Evolutionary conservation across 2,888 invertebrate genomes (phyloP).

Genomic region (Xestia c-nigrum): DNA sequence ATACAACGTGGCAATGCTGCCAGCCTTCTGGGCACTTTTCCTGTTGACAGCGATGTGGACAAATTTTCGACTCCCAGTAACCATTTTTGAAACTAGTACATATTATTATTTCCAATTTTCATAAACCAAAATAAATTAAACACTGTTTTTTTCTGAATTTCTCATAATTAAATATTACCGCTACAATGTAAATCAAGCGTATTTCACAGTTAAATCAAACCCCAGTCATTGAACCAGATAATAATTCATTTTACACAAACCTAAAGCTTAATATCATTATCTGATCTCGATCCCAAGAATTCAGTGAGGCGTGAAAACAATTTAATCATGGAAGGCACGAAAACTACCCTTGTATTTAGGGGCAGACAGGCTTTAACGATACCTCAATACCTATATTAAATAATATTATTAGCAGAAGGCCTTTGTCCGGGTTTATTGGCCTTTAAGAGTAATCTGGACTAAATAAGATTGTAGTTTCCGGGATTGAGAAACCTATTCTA

Average conservation of each 20-base stretch:
- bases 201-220: slow-evolving; percentile 20
- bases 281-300: slow-evolving; percentile 43
- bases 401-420: slow-evolving; percentile 27
- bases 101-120: too few relatives aligned
- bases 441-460: slow-evolving; percentile 8
- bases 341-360: slow-evolving; percentile 21
- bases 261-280: slow-evolving; percentile 33
- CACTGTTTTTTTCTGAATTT: neutral
- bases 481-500: neutral
- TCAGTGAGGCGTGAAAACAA: slow-evolving; percentile 40
- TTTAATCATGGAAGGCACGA: slow-evolving; percentile 41
- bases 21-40: too few relatives aligned
- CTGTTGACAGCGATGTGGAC: too few relatives aligned
- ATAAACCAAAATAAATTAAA: neutral
- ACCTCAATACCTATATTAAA: slow-evolving; percentile 32
- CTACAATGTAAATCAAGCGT: slow-evolving; percentile 14
- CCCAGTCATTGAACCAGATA: slow-evolving; percentile 29
- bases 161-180: neutral
- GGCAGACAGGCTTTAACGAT: slow-evolving; percentile 16
- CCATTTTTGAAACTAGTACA: too few relatives aligned
- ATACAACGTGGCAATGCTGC: too few relatives aligned
- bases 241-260: slow-evolving; percentile 37
- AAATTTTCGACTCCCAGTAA: too few relatives aligned
- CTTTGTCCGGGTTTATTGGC: slow-evolving; percentile 19
- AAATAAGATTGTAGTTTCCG: slow-evolving; percentile 21